These are phyloP conservation scores for Yponomeuta evonymella DNA, from an alignment of 2,888 invertebrate species.

Conservation along the genomic window DNA sequence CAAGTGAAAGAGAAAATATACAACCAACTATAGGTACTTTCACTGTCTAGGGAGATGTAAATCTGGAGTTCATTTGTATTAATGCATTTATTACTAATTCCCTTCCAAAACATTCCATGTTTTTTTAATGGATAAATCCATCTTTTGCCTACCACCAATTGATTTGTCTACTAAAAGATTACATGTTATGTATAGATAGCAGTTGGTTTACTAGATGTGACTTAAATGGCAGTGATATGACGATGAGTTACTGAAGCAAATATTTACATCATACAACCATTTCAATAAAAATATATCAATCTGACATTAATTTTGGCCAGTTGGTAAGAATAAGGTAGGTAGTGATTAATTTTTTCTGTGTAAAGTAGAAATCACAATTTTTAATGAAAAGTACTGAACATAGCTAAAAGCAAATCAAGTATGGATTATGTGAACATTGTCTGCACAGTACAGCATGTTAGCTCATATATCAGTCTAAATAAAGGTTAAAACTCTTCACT, in stretches of 20 bases:
- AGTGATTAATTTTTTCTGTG: no score
- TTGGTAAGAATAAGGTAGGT: neutral
- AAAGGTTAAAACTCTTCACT: slow-evolving; percentile 22
- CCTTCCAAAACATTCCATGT: neutral
- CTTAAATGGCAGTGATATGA: neutral
- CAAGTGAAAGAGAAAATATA: neutral
- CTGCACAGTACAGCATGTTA: slow-evolving; percentile 14
- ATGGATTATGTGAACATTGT: neutral
- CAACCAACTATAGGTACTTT: neutral
- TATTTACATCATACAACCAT: neutral
- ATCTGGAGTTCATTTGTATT: no score
- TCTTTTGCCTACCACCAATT: neutral
- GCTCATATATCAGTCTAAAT: slow-evolving; percentile 35
- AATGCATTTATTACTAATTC: no score
- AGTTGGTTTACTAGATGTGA: neutral
- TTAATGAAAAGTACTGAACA: neutral
- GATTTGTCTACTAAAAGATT: no score
- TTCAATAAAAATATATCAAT: neutral
- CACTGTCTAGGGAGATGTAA: neutral
- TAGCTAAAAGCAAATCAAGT: neutral
- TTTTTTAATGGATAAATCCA: no score
- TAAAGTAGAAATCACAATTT: no score
- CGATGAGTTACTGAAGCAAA: neutral
- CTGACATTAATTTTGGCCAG: neutral
- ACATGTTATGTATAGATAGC: no score